These are phyloP conservation scores for Helicoverpa zea DNA, from an alignment of 1,140 invertebrate genomes.

Conservation along the genomic window DNA sequence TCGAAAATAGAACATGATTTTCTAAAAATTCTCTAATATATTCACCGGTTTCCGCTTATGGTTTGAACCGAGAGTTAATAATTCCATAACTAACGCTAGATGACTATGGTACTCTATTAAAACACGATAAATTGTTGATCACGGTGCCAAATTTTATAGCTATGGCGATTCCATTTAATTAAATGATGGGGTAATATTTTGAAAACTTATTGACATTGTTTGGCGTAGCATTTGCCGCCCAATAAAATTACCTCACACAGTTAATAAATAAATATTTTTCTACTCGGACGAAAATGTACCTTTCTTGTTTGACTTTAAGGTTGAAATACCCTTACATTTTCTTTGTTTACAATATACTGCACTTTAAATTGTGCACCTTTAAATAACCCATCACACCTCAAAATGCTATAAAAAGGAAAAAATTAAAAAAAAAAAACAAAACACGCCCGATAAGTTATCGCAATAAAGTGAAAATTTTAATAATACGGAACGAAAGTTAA, in stretches of 20 bases:
- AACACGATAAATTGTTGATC: conserved; percentile 49
- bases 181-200: not conserved
- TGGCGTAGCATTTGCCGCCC: too few relatives aligned
- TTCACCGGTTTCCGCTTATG: conserved; percentile 26
- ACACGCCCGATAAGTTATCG: conserved; percentile 2
- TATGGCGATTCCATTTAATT: conserved; percentile 31
- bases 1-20: too few relatives aligned
- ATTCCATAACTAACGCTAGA: conserved; percentile 52
- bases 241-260: too few relatives aligned
- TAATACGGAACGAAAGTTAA: not conserved
- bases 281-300: too few relatives aligned
- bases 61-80: conserved; percentile 20
- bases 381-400: too few relatives aligned
- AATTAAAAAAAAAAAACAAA: conserved; percentile 1
- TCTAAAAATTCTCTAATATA: not conserved
- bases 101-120: conserved; percentile 49
- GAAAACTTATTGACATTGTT: not conserved
- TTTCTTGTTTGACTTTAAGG: too few relatives aligned
- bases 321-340: too few relatives aligned
- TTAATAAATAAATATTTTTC: too few relatives aligned
- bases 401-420: not conserved
- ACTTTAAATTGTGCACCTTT: too few relatives aligned
- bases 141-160: conserved; percentile 42
- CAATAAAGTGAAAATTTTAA: conserved; percentile 10
- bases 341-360: too few relatives aligned